Base-by-base conservation (phyloP, 2,888 invertebrate species). In the Labia minor region DNA sequence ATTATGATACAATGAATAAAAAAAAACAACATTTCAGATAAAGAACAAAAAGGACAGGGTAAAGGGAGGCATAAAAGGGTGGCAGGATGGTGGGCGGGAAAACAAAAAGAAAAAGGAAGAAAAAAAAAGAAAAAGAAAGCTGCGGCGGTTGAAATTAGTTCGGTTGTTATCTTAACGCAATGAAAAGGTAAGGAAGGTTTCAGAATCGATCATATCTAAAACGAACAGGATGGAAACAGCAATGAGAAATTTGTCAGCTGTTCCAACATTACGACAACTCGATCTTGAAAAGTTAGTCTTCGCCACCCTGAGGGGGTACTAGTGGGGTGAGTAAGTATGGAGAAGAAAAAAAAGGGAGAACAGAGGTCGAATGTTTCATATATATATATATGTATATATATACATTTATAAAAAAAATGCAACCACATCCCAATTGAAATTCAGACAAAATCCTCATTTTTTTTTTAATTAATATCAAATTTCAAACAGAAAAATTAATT, bases 141-240 rank as follows among this genome's bases (percentile, higher is more conserved):
- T 2, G 16, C 49, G 16, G 16, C 4, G 49, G 49, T 8, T 49
- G 49, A 49, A 49, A 49, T 49, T 49, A 49, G 49, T 49, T 49
- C 16, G 49, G 49, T n/a, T 49, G 49, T 49, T 49, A 49, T 49
- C 49, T 49, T 49, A 49, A 16, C 49, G 49, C 49, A 49, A 49
- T 49, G 49, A 49, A 49, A 49, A 49, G 49, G 49, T 49, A 49
- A 49, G 49, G 49, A 49, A 49, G 49, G 49, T 49, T 49, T 49
- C 49, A 14, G n/a, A 49, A 49, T 49, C 49, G 49, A 49, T 49
- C 49, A 49, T 49, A 49, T 49, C 49, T 49, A 33, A 33, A 33
- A 49, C 49, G 49, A 49, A 49, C 49, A 3, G 33, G 33, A 33
- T 33, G 33, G 33, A 33, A 49, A 49, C 49, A 49, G 49, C 49